Conservation (phyloP, 2,888 invertebrate species). For the Cybosia mesomella region DNA sequence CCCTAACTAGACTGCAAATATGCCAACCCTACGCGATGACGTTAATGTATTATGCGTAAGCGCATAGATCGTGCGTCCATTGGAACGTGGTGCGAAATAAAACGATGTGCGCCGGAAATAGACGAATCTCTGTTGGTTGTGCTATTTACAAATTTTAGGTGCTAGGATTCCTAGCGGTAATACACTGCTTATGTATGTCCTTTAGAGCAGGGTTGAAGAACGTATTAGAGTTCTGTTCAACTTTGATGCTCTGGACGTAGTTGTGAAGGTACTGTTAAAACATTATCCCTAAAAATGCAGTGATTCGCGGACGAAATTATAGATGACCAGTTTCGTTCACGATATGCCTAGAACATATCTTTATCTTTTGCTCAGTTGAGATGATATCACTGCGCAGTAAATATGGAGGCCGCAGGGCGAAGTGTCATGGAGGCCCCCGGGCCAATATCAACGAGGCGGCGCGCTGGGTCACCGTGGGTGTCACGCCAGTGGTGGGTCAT, state of each 20-base stretch:
- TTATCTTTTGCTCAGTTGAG: not conserved
- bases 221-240: no score
- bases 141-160: constrained; percentile 48
- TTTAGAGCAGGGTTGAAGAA: not conserved
- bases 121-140: constrained; percentile 53
- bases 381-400: not conserved
- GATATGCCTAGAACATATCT: not conserved
- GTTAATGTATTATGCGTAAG: constrained; percentile 61
- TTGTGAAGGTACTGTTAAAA: not conserved
- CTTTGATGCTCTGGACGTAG: no score
- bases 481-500: no score
- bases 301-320: not conserved
- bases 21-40: constrained; percentile 52
- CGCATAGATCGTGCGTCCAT: constrained; percentile 56
- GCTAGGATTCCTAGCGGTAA: constrained; percentile 36
- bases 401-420: no score
- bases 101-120: constrained; percentile 63
- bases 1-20: not conserved
- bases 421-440: not conserved
- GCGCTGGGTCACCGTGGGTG: no score
- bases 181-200: not conserved
- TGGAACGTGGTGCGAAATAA: constrained; percentile 54
- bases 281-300: not conserved
- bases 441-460: no score
- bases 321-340: not conserved